phyloP scores from a whole-genome alignment of 2,888 invertebrate species.

The Eucera pruinosa region DNA sequence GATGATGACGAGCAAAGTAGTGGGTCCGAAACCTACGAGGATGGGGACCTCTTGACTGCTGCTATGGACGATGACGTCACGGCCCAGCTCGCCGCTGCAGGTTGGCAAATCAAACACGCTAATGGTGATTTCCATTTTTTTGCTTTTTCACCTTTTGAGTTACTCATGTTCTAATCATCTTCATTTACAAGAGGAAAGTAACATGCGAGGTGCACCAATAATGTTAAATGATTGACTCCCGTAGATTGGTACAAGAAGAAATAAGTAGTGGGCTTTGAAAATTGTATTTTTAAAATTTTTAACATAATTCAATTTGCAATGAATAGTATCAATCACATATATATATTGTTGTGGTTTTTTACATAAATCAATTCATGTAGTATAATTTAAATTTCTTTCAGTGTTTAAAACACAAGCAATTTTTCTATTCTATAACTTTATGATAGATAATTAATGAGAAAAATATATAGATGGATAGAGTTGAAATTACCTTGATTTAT shows the following conservation, averaged over 20 bases:
- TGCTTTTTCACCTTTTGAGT: constrained; percentile 80
- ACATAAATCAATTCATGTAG: neutral
- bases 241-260: constrained; percentile 16
- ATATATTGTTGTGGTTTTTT: neutral
- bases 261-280: neutral
- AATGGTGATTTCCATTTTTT: constrained; percentile 85
- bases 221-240: constrained; percentile 43
- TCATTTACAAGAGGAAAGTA: constrained; percentile 62
- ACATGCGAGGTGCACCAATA: constrained; percentile 62
- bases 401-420: neutral
- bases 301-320: neutral
- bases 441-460: neutral
- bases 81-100: constrained; percentile 97
- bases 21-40: constrained; percentile 91
- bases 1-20: constrained; percentile 93
- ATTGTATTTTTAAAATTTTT: constrained; percentile 2
- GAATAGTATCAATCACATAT: neutral
- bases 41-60: constrained; percentile 92
- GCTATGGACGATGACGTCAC: constrained; percentile 97
- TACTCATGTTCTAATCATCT: constrained; percentile 70
- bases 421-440: neutral
- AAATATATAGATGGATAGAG: neutral
- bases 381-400: neutral
- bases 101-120: constrained; percentile 87
- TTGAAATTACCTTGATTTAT: constrained; percentile 14